These are phyloP conservation scores for Scaptomyza tumidula DNA, from an alignment of 2,888 invertebrate species.

Conservation along the genomic window DNA sequence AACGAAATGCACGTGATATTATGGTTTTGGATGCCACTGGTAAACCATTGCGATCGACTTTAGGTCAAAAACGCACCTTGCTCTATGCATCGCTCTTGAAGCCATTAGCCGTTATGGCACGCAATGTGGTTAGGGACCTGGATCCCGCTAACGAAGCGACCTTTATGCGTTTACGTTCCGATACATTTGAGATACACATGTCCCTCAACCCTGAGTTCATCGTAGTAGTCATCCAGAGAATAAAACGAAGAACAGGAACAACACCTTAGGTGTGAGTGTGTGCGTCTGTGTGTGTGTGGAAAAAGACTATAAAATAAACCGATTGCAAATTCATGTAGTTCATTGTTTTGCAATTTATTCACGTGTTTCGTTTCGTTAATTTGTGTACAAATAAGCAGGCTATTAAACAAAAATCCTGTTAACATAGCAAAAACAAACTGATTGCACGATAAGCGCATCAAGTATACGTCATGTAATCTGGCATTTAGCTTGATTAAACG, in stretches of 20 bases:
- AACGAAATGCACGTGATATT: constrained; percentile 58
- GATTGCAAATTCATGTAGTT: not conserved
- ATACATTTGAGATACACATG: constrained; percentile 53
- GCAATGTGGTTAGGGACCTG: constrained; percentile 70
- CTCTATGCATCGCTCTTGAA: constrained; percentile 29
- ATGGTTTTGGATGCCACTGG: constrained; percentile 58
- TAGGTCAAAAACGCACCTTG: constrained; percentile 39
- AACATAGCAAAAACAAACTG: not conserved
- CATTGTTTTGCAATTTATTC: not conserved
- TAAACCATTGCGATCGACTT: constrained; percentile 57
- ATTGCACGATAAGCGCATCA: constrained; percentile 3
- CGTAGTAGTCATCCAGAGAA: constrained; percentile 53
- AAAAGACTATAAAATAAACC: not conserved
- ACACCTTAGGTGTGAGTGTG: constrained; percentile 3
- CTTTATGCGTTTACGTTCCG: constrained; percentile 66
- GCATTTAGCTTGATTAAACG: constrained; percentile 10
- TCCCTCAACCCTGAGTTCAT: constrained; percentile 51
- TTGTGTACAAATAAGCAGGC: constrained; percentile 3
- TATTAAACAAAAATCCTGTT: constrained; percentile 5
- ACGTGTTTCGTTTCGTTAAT: not conserved
- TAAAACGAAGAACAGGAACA: constrained; percentile 17
- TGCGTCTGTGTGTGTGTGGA: constrained; percentile 6
- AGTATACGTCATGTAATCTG: constrained; percentile 20
- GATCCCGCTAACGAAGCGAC: constrained; percentile 70
- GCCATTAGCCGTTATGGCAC: constrained; percentile 60